Base-by-base conservation (phyloP, 2,888 invertebrate genomes). In the Crematogaster levior region DNA sequence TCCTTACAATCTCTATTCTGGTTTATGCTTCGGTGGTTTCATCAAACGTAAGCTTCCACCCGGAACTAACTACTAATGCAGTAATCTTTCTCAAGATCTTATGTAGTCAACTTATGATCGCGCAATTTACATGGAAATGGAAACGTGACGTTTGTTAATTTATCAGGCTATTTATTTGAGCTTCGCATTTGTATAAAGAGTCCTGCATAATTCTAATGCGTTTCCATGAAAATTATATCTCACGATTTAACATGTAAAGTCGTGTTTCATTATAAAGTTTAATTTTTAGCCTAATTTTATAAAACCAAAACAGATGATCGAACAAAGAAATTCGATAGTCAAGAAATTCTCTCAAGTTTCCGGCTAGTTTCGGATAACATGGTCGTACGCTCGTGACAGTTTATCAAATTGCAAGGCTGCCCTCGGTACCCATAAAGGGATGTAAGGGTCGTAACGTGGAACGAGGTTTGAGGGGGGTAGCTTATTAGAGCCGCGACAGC, bases 31-130 rank as follows among this genome's bases (percentile, higher is more conserved):
- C 83, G 89, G 83, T 82, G 90, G 88, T 88, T 91, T 92, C 92
- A 91, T 92, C 91, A 91, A 89, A 85, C 88, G 91, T 89, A 89
- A 83, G 88, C 92, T 84, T 84, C 91, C 84, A 90, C 86, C 90
- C 91, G 93, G 94, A 94, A 94, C 94, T 94, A 94, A 94, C 94
- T 93, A 93, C 93, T 91, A 92, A 92, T 92, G 92, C 91, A 89
- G 89, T 89, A 90, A 91, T 92, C 92, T 92, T 92, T 92, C 82
- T 56, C 87, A 82, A 89, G 90, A 91, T 91, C 90, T 92, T 91
- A 90, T 88, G 86, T 65, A 86, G 87, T 21, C 88, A 88, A 93
- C 91, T 93, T 93, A 93, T 93, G 91, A 86, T 82, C 84, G 63
- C 65, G 46, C 74, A 66, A 93, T 93, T 93, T 92, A 91, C 92